phyloP scores from a whole-genome alignment of 1,140 invertebrate species.

The Drosophila kanapiae region DNA sequence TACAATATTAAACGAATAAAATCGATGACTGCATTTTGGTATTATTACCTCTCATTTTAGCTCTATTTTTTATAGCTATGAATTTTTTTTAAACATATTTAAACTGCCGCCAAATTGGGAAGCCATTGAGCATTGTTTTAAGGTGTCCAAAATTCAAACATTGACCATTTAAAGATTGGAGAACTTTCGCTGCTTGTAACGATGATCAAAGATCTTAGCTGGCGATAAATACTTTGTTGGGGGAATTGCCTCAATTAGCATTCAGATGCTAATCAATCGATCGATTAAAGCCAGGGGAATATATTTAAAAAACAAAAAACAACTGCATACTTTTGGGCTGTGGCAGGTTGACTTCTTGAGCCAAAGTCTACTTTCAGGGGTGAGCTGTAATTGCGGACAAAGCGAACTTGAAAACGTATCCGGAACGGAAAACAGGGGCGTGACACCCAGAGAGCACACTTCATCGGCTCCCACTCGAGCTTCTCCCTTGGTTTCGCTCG shows the following conservation, averaged over 20 bases:
- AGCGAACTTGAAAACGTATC: conserved; percentile 26
- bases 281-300: background rate
- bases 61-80: background rate
- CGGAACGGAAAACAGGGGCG: background rate
- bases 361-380: conserved; percentile 19
- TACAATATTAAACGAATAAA: conserved; percentile 12
- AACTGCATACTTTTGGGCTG: conserved; percentile 24
- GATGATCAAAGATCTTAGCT: background rate
- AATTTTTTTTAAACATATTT: background rate
- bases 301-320: background rate
- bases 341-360: background rate
- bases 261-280: conserved; percentile 33
- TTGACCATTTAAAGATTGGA: conserved; percentile 1
- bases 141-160: conserved; percentile 14
- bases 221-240: conserved; percentile 11
- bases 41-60: background rate
- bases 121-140: background rate
- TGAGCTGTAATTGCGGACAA: background rate
- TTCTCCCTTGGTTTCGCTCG: background rate
- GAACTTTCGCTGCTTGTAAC: conserved; percentile 2
- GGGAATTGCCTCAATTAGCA: conserved; percentile 20
- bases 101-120: conserved; percentile 4
- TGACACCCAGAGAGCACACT: conserved; percentile 21
- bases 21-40: background rate
- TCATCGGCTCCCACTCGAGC: conserved; percentile 35